Conservation (phyloP, 2,888 invertebrate genomes). For the Heliconius aoede region DNA sequence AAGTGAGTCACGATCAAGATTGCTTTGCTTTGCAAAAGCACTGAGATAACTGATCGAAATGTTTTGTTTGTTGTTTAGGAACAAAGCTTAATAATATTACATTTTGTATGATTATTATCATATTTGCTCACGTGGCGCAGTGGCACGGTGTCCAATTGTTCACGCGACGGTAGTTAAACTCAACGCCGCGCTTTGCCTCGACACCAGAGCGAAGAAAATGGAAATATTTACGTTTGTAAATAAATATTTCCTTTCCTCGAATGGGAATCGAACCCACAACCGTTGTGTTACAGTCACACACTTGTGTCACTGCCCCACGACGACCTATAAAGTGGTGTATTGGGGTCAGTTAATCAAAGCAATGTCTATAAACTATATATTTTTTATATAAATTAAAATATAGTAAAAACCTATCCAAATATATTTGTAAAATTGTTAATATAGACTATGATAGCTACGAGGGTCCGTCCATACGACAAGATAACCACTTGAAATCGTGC, state of each 20-base stretch:
- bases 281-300: too few relatives aligned
- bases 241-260: too few relatives aligned
- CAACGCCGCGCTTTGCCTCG: too few relatives aligned
- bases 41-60: slow-evolving; percentile 56
- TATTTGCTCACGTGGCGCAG: neutral
- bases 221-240: too few relatives aligned
- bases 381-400: too few relatives aligned
- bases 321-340: too few relatives aligned
- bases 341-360: too few relatives aligned
- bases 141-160: neutral
- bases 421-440: slow-evolving; percentile 6
- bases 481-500: slow-evolving; percentile 58
- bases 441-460: slow-evolving; percentile 45
- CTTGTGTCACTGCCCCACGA: too few relatives aligned
- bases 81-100: slow-evolving; percentile 2
- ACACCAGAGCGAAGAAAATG: too few relatives aligned
- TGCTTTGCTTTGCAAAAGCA: slow-evolving; percentile 46
- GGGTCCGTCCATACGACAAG: slow-evolving; percentile 47
- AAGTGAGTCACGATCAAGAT: slow-evolving; percentile 43
- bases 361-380: neutral
- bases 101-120: slow-evolving; percentile 3
- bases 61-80: slow-evolving; percentile 30
- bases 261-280: too few relatives aligned
- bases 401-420: neutral
- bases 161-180: too few relatives aligned